These are phyloP conservation scores for Gymnocheta viridis DNA, from an alignment of 2,888 invertebrate species.

Conservation along the genomic window DNA sequence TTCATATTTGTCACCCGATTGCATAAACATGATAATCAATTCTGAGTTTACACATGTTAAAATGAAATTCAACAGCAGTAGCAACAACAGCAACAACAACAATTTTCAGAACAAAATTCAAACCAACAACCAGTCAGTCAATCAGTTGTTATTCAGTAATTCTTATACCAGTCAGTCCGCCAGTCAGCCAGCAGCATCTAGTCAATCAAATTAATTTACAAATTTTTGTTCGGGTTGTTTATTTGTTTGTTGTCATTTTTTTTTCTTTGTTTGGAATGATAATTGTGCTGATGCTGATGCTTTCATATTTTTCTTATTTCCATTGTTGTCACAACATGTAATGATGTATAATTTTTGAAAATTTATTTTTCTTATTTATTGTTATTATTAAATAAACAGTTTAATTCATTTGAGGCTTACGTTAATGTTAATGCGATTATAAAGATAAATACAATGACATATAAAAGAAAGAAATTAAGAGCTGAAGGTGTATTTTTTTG, in stretches of 20 bases:
- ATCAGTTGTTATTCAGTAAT: conserved; percentile 26
- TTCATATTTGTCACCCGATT: conserved; percentile 69
- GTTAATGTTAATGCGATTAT: conserved; percentile 64
- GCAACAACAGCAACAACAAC: conserved; percentile 12
- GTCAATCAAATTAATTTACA: conserved; percentile 65
- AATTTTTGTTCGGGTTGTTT: conserved; percentile 26
- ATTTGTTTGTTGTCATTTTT: conserved; percentile 25
- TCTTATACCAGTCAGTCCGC: conserved; percentile 12
- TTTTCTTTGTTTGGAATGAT: conserved; percentile 13
- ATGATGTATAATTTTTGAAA: conserved; percentile 56
- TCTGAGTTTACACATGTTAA: conserved; percentile 62
- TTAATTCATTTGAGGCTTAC: conserved; percentile 67
- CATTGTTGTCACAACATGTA: conserved; percentile 58
- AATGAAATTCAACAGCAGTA: conserved; percentile 48
- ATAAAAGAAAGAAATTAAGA: not conserved
- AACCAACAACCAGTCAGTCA: conserved; percentile 32
- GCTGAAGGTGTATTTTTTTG: not conserved
- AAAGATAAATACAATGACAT: conserved; percentile 45
- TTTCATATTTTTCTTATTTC: conserved; percentile 15
- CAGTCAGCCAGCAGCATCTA: conserved; percentile 43
- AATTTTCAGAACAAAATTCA: conserved; percentile 13
- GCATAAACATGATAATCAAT: conserved; percentile 61
- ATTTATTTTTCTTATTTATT: conserved; percentile 47
- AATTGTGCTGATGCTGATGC: conserved; percentile 13
- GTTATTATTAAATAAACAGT: conserved; percentile 60